These are phyloP conservation scores for Fragum fragum DNA, from an alignment of 2,888 invertebrate species.

Conservation along the genomic window DNA sequence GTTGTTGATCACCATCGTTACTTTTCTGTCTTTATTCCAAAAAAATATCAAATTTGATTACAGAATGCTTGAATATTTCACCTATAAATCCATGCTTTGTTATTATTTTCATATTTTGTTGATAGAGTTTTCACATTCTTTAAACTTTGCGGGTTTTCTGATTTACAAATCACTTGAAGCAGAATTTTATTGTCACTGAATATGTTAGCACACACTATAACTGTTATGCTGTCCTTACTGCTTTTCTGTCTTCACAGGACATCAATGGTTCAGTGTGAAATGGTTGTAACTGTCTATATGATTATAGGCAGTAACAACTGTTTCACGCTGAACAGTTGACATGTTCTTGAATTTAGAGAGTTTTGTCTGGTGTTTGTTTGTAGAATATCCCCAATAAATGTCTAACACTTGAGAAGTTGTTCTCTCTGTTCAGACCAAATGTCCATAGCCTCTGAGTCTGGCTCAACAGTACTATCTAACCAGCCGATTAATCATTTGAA, in stretches of 20 bases:
- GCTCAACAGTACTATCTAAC: not conserved
- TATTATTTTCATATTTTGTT: slow-evolving; percentile 52
- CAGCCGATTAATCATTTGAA: slow-evolving; percentile 2
- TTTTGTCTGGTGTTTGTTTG: not conserved
- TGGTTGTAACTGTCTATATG: no score
- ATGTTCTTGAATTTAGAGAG: slow-evolving; percentile 43
- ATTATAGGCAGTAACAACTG: no score
- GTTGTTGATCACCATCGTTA: slow-evolving; percentile 69
- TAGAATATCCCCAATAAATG: not conserved
- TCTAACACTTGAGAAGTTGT: not conserved
- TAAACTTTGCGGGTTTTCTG: slow-evolving; percentile 62
- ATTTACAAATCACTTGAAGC: slow-evolving; percentile 66
- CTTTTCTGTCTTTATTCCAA: slow-evolving; percentile 32
- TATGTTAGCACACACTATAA: slow-evolving; percentile 18
- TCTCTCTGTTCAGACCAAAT: not conserved
- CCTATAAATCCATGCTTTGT: slow-evolving; percentile 71
- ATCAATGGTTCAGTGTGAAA: no score
- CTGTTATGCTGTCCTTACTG: slow-evolving; percentile 55
- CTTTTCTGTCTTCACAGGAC: slow-evolving; percentile 52
- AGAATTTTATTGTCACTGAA: slow-evolving; percentile 55
- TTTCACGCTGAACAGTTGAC: no score
- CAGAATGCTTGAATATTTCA: slow-evolving; percentile 64
- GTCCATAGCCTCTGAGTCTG: slow-evolving; percentile 4
- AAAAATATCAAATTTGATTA: slow-evolving; percentile 58
- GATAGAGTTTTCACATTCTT: slow-evolving; percentile 58